Evolutionary conservation across 2,888 invertebrate genomes (phyloP).

Genomic region (Micoletzkya japonica): DNA sequence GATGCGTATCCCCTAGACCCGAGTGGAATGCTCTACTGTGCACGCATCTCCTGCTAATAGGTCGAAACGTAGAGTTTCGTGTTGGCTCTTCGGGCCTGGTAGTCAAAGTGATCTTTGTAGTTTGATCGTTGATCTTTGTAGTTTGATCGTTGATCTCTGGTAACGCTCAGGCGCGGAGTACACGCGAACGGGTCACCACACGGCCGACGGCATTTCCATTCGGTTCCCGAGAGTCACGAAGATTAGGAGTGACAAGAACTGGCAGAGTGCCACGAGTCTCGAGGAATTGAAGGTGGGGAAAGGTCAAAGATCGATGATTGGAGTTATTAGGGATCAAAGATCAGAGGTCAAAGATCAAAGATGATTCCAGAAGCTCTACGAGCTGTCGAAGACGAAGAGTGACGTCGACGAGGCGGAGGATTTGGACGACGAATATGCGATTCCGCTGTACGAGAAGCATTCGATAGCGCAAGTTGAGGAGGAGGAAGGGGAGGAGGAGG

Average conservation of each 20-base stretch:
- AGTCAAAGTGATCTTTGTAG: no score
- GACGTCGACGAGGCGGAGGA: conserved; percentile 54
- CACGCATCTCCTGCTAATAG: no score
- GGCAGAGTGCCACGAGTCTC: conserved; percentile 81
- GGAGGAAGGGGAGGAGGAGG: conserved; percentile 27
- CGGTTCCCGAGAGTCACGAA: conserved; percentile 80
- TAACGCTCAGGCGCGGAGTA: conserved; percentile 70
- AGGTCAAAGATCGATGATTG: neutral
- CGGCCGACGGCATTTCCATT: conserved; percentile 89
- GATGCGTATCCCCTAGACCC: no score
- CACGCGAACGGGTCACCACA: conserved; percentile 74
- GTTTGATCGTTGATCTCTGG: no score
- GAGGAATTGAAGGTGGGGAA: conserved; percentile 72
- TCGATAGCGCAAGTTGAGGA: conserved; percentile 7
- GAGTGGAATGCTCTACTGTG: neutral
- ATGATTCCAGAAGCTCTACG: conserved; percentile 60
- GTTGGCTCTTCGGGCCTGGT: no score
- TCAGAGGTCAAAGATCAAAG: neutral
- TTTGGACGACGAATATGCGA: conserved; percentile 47
- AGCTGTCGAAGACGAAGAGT: conserved; percentile 65
- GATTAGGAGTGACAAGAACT: conserved; percentile 81
- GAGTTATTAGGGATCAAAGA: neutral
- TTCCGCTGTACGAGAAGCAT: conserved; percentile 30
- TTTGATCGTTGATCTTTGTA: no score
- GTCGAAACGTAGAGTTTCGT: no score